Percentiles rank a stretch among this genome's conserved stretches.
Conservation (phyloP, 1,140 invertebrate species). For the Lepidurus couesii region DNA sequence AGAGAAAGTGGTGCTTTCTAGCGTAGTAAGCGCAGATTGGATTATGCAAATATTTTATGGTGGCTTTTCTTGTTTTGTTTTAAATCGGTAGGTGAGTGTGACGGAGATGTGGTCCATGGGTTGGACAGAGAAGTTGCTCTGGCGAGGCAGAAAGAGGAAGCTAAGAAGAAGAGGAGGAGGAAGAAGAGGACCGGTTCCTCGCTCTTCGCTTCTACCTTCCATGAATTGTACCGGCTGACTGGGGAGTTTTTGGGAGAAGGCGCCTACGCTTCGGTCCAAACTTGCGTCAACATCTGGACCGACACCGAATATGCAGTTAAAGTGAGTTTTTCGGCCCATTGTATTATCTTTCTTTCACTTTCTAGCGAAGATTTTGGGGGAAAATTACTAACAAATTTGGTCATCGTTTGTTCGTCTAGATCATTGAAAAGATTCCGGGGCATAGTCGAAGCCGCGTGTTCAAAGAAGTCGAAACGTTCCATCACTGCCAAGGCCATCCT, state of each 20-base stretch:
- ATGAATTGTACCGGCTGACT: constrained; percentile 89
- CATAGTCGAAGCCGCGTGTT: constrained; percentile 88
- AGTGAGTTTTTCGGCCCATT: constrained; percentile 41
- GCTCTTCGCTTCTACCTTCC: constrained; percentile 77
- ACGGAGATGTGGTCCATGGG: constrained; percentile 41
- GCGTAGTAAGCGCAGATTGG: neutral
- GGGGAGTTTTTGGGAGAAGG: constrained; percentile 93
- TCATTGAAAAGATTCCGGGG: constrained; percentile 90
- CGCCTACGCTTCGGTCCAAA: constrained; percentile 91
- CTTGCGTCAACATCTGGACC: constrained; percentile 83
- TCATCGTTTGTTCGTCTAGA: constrained; percentile 45
- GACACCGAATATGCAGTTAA: constrained; percentile 94
- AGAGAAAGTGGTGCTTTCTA: neutral
- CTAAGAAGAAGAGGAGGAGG: constrained; percentile 73
- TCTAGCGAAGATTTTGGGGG: neutral
- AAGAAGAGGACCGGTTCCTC: constrained; percentile 81
- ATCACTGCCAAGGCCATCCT: constrained; percentile 91
- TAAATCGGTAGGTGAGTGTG: constrained; percentile 38
- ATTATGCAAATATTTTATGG: neutral
- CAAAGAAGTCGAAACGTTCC: constrained; percentile 97
- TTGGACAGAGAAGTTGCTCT: constrained; percentile 52
- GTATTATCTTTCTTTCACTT: constrained; percentile 16
- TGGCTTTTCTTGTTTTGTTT: constrained; percentile 23
- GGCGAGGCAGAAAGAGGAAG: constrained; percentile 72
- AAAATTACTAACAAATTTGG: neutral